Percentiles rank a stretch among this genome's conserved stretches.
phyloP scores from a whole-genome alignment of 2,888 invertebrate genomes.

The Agrypnus murinus region DNA sequence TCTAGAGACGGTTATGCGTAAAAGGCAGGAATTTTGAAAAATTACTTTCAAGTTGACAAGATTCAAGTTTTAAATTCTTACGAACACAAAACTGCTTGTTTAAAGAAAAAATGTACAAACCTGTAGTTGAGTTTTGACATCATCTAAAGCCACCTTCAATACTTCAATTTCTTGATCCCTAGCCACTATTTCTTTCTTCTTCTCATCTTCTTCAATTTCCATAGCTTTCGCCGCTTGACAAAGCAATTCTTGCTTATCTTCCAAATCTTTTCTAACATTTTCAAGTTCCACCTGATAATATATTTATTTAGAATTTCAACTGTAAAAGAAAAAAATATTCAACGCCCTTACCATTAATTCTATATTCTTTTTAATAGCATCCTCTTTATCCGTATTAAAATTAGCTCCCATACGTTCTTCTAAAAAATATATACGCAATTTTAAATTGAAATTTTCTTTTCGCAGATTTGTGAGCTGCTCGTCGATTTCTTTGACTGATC shows the following conservation, averaged over 20 bases:
- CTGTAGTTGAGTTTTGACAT: constrained; percentile 60
- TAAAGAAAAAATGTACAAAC: too few species aligned
- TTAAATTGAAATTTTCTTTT: constrained; percentile 95
- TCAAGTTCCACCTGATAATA: constrained; percentile 86
- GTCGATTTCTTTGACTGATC: constrained; percentile 92
- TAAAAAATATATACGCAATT: constrained; percentile 91
- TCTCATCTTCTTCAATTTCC: constrained; percentile 81
- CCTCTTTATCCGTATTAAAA: constrained; percentile 78
- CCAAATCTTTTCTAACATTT: constrained; percentile 83
- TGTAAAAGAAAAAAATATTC: constrained; percentile 17
- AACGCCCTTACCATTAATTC: constrained; percentile 76
- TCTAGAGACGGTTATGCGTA: too few species aligned
- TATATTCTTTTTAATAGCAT: constrained; percentile 79
- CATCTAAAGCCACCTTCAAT: constrained; percentile 65
- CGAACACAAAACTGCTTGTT: too few species aligned
- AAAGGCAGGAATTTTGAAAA: too few species aligned
- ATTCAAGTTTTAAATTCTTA: too few species aligned
- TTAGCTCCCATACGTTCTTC: constrained; percentile 87
- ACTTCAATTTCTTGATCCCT: constrained; percentile 69
- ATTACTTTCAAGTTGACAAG: too few species aligned
- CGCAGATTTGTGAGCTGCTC: constrained; percentile 87
- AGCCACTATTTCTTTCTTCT: constrained; percentile 71
- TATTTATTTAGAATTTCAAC: constrained; percentile 47
- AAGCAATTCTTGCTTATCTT: constrained; percentile 88
- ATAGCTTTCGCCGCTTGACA: constrained; percentile 90